Evolutionary conservation across 1,140 invertebrate genomes (phyloP), one percentile per base, ranked within the genome.

Genomic region (Drosophila sucinea): DNA sequence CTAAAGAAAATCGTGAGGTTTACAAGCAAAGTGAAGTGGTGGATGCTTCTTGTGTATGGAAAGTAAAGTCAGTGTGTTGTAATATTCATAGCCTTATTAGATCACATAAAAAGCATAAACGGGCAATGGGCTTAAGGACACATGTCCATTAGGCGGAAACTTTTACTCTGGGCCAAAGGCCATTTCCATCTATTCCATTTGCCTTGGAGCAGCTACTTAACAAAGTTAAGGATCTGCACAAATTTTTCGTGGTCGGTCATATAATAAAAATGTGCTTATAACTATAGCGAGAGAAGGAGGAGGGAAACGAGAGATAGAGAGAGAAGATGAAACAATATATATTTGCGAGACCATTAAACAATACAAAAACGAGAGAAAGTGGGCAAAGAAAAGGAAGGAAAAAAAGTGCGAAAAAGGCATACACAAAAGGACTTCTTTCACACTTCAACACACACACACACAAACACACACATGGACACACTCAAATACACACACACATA

Each of bases 261-360:
- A 40, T 35, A 55, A 73, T 63, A 61, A 64, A 56, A 77, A 61
- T 65, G 60, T 65, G 60, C 70, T 67, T 64, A 64, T 33, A 41
- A 60, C 57, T 61, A 75, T 11, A 38, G 7, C 8, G 35, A 38
- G 8, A 38, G 8, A 38, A 2, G 10, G 35, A 2, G 17, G 35
- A 51, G n/a, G 5, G 17, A 11, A 3, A 60, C 55, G 17, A 17
- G 17, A 17, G 29, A 3, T 47, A 60, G 62, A 61, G 35, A 60
- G 54, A 67, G 62, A 70, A 33, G 47, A 41, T 47, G 51, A 58
- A 67, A 73, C 71, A 80, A 87, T 87, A 81, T 73, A 87, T 87
- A 87, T 87, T 87, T 87, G 84, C 80, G 74, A 89, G 73, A 73
- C 84, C 84, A 89, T 87, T 87, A 84, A 81, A 56, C 80, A 77